Evolutionary conservation across 2,797 vertebrate genomes (phyloP).

Genomic region (Pterois miles): DNA sequence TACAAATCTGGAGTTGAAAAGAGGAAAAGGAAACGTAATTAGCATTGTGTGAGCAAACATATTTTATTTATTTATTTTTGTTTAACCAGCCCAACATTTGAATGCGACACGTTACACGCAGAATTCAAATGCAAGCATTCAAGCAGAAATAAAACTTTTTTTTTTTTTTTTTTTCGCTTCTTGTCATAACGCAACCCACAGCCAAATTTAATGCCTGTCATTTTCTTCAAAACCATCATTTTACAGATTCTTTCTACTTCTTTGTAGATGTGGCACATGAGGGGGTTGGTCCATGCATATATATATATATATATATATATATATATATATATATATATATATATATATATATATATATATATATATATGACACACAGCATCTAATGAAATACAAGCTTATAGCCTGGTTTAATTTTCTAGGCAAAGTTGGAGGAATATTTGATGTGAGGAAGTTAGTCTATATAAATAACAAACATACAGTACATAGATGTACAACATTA

Average conservation of each 20-base stretch:
- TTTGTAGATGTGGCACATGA: conserved; percentile 57
- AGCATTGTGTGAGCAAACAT: conserved; percentile 4
- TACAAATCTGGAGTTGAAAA: conserved; percentile 9
- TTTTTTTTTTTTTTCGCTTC: conserved; percentile 15
- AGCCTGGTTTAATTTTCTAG: background rate
- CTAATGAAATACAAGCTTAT: conserved; percentile 33
- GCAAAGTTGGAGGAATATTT: background rate
- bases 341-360: too few species aligned
- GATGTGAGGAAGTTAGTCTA: background rate
- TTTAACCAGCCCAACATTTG: conserved; percentile 32
- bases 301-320: too few species aligned
- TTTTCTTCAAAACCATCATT: conserved; percentile 46
- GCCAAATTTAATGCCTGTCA: conserved; percentile 62
- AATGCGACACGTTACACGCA: background rate
- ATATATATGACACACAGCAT: conserved; percentile 21
- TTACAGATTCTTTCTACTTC: conserved; percentile 41
- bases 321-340: too few species aligned
- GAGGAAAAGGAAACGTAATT: conserved; percentile 18
- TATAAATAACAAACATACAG: background rate
- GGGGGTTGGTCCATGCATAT: conserved; percentile 6
- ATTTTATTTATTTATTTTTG: background rate
- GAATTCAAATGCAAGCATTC: conserved; percentile 44
- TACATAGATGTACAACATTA: background rate
- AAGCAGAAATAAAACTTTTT: conserved; percentile 30
- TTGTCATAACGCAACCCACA: conserved; percentile 30